Conservation (phyloP, 2,113 vertebrate species). For the Gulo gulo region DNA sequence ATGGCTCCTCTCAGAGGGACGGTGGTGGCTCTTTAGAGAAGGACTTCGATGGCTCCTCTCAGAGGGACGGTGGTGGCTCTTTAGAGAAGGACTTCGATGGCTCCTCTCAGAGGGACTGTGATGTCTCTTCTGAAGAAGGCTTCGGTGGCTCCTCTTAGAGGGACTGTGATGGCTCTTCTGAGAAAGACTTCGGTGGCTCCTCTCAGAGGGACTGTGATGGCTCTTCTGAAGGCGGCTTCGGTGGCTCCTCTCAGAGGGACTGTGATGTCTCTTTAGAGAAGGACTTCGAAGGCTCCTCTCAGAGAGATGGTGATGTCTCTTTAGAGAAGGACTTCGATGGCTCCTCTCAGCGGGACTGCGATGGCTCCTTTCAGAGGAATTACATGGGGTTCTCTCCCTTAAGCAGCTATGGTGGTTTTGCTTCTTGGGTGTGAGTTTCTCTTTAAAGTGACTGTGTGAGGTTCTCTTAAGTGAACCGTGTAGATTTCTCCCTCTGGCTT, state of each 20-base stretch:
- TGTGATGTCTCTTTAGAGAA: no score
- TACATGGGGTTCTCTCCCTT: neutral
- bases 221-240: no score
- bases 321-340: neutral
- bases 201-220: neutral
- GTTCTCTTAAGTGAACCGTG: neutral
- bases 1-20: no score
- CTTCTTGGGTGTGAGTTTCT: neutral
- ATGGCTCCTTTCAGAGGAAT: neutral
- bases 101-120: no score
- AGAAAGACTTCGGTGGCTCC: accelerated
- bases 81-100: no score
- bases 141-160: no score
- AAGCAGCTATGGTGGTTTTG: neutral
- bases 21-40: no score
- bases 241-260: no score
- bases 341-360: neutral
- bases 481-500: neutral
- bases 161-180: no score
- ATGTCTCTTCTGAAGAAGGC: no score
- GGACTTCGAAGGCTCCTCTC: neutral
- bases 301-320: neutral
- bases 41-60: no score
- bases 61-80: no score
- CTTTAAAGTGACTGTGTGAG: neutral